A percentile compares a stretch with the other conserved stretches of the same genome.
phyloP scores from a whole-genome alignment of 2,797 vertebrate species.

The Gastrophryne carolinensis region DNA sequence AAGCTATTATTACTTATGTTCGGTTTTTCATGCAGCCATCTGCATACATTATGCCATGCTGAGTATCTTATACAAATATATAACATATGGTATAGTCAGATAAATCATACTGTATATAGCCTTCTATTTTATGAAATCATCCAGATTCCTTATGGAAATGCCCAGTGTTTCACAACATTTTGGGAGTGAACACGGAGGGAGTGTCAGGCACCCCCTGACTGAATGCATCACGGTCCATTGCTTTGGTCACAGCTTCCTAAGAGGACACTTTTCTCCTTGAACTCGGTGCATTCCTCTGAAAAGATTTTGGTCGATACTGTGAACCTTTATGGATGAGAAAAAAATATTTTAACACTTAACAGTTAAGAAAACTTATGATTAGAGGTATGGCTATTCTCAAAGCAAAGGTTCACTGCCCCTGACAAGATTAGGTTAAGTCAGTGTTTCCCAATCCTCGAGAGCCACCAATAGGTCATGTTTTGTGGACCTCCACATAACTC shows the following conservation, averaged over 20 bases:
- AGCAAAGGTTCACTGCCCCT: too few species aligned
- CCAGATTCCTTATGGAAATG: neutral
- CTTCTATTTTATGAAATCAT: too few species aligned
- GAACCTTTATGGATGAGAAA: conserved; percentile 61
- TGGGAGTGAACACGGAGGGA: neutral
- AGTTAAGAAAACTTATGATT: too few species aligned
- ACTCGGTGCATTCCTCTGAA: conserved; percentile 63
- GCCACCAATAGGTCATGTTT: too few species aligned
- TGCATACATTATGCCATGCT: neutral
- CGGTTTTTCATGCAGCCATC: neutral
- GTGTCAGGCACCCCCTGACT: neutral
- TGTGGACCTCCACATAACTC: too few species aligned
- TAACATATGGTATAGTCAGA: neutral
- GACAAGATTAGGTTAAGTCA: too few species aligned
- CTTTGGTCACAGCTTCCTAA: conserved; percentile 41
- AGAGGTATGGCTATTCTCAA: too few species aligned
- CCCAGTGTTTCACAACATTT: neutral
- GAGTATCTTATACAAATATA: neutral
- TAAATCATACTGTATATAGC: too few species aligned
- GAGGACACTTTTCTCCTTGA: conserved; percentile 65
- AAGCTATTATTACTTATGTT: neutral
- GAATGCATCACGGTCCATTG: neutral
- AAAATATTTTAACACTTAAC: too few species aligned
- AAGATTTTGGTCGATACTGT: conserved; percentile 63
- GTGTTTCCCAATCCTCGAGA: too few species aligned